Evolutionary conservation across 2,797 vertebrate genomes (phyloP), one percentile per base, ranked within the genome.

Genomic region (Argentina silus): DNA sequence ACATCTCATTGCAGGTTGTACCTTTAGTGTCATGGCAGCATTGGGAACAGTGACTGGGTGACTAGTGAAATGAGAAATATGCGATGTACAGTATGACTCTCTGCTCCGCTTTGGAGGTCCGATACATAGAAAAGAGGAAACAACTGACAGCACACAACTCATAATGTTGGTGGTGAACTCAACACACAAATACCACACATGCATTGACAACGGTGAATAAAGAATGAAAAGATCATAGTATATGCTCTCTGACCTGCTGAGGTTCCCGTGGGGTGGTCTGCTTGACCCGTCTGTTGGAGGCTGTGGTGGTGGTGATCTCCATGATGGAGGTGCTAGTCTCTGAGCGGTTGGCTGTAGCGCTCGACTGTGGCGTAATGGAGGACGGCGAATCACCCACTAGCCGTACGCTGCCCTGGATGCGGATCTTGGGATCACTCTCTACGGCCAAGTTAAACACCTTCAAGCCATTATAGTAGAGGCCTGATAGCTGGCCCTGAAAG

Each of bases 371-470:
- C 27, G 97, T 98, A 93, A 98, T 97, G 71, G 97, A 97, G 87
- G 91, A 91, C 89, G 96, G 97, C 77, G 97, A 95, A 87, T 99
- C 98, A 84, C 98, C 98, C 75, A 99, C 97, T 78, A 99, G 96
- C 88, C 97, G 95, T 93, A 98, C 97, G 62, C 96, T 99, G 83
- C 97, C 98, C 85, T 98, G 95, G 90, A 98, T 95, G 85, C 85
- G 93, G 86, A 99, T 95, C 94, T 99, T 99, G 87, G 96, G 91
- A 90, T 99, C 97, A 1, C 95, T 97, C 88, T 99, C 97, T 1
- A 96, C 96, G 7, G 98, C 98, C 98, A 99, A 99, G 94, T 98
- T 99, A 94, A 99, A 96, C 90, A 99, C 97, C 93, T 99, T 99
- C 90, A 99, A 93, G 90, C 98, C 98, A 84, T 99, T 99, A 95